Percentiles rank a stretch among this genome's conserved stretches.
phyloP scores from a whole-genome alignment of 2,797 vertebrate species.

The Eulemur mongoz region DNA sequence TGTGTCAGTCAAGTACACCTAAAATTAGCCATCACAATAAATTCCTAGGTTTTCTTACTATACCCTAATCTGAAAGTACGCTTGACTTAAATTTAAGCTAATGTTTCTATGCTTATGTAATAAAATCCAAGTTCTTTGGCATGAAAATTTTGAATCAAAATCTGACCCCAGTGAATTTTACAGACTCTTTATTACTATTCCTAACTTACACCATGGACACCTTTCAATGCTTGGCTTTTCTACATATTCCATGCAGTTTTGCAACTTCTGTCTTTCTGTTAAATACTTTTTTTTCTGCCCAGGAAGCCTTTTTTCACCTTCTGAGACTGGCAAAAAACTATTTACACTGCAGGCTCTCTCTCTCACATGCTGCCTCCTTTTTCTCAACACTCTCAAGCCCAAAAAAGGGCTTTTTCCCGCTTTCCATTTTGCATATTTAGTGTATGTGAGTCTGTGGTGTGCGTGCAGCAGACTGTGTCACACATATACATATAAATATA shows the following conservation, averaged over 20 bases:
- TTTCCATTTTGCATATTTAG: background rate
- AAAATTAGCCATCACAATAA: background rate
- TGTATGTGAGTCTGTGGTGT: background rate
- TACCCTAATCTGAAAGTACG: background rate
- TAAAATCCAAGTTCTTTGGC: background rate
- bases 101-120: background rate
- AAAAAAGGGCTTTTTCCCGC: background rate
- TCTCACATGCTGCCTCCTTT: background rate
- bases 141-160: background rate
- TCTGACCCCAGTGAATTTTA: background rate
- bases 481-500: background rate
- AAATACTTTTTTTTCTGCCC: background rate
- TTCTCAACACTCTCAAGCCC: background rate
- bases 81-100: background rate
- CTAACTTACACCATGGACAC: background rate
- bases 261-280: background rate
- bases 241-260: background rate
- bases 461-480: background rate
- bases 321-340: background rate
- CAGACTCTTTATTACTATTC: background rate
- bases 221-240: background rate
- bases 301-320: background rate
- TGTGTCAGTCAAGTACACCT: background rate
- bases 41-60: background rate
- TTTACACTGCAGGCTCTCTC: background rate